These are phyloP conservation scores for Chaenodraco wilsoni DNA, from an alignment of 2,797 vertebrate species.

Conservation along the genomic window DNA sequence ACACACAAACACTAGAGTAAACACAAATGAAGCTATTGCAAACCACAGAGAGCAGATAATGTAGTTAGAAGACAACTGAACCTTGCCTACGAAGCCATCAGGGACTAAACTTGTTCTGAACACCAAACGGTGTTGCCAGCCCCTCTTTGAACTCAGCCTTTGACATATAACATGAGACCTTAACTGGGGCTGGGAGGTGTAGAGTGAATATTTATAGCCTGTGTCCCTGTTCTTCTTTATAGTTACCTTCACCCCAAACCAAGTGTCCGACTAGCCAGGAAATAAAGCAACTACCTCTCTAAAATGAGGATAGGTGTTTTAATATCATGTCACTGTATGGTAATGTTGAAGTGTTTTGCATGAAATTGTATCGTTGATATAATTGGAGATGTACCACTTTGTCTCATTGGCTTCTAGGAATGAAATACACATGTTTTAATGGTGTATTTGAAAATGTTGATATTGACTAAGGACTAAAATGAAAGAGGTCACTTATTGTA, in stretches of 20 bases:
- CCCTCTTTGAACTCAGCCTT: constrained; percentile 39
- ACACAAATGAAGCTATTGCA: background rate
- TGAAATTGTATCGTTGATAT: background rate
- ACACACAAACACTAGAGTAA: background rate
- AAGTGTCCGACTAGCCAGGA: background rate
- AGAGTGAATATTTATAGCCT: constrained; percentile 67
- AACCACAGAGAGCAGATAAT: background rate
- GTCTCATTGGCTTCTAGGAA: background rate
- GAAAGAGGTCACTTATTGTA: too few relatives aligned
- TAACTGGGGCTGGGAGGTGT: constrained; percentile 53
- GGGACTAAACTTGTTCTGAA: background rate
- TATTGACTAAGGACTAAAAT: too few relatives aligned
- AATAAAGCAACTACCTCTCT: background rate
- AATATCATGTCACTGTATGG: background rate
- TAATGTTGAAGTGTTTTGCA: background rate
- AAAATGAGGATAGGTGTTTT: background rate
- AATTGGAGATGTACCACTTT: background rate
- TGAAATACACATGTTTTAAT: too few relatives aligned
- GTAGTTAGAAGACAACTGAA: background rate
- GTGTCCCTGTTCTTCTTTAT: constrained; percentile 29
- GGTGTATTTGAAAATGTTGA: too few relatives aligned
- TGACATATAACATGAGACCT: constrained; percentile 77
- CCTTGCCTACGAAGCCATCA: background rate
- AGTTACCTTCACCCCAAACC: background rate
- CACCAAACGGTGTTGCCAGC: constrained; percentile 12